Conservation (phyloP, 2,113 vertebrate species). For the Felis catus region DNA sequence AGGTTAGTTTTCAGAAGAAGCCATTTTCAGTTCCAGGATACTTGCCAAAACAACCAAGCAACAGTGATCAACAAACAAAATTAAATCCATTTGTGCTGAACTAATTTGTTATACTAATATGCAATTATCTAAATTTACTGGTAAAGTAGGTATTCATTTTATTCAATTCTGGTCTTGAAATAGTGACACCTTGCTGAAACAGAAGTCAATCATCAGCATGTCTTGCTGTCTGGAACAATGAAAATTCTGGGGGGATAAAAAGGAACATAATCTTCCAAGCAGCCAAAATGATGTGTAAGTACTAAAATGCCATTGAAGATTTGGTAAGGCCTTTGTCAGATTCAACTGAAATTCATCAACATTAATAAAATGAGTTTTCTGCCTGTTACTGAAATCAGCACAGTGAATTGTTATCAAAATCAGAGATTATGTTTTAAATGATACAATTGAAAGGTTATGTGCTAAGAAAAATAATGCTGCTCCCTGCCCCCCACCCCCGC, state of each 20-base stretch:
- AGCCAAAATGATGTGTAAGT: not conserved
- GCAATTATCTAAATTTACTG: constrained; percentile 48
- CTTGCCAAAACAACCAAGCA: not conserved
- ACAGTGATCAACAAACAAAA: constrained; percentile 38
- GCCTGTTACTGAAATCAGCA: not conserved
- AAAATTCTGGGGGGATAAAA: not conserved
- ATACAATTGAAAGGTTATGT: not conserved
- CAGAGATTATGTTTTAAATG: not conserved
- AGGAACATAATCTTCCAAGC: not conserved
- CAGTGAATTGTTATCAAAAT: not conserved
- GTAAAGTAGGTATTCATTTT: not conserved
- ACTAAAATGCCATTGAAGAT: not conserved
- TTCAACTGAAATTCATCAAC: not conserved
- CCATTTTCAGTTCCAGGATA: not conserved
- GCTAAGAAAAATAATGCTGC: not conserved
- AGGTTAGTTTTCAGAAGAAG: not conserved
- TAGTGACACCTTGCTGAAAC: not conserved
- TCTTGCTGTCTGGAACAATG: not conserved
- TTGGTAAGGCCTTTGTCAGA: not conserved
- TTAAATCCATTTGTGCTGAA: not conserved
- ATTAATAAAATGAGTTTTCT: constrained; percentile 45
- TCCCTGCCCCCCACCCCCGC: fast-evolving
- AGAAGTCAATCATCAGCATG: not conserved
- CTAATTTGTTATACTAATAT: constrained; percentile 27
- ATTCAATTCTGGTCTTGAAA: not conserved